Evolutionary conservation across 2,888 invertebrate species (phyloP).

Genomic region (Arge pagana): DNA sequence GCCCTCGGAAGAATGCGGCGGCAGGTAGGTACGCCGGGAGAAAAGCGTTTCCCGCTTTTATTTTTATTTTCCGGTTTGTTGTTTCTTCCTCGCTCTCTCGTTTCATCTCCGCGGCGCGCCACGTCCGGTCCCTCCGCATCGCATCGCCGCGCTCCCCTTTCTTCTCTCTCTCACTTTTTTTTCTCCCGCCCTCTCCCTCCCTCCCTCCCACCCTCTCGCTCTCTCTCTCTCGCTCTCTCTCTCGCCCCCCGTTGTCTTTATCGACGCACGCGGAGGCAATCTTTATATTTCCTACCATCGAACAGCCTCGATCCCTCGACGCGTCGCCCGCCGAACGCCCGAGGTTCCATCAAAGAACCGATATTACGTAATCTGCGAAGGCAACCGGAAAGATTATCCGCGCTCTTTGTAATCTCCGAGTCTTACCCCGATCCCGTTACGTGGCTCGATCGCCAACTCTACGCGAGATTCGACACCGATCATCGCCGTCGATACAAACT

Average conservation of each 20-base stretch:
- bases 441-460: slow-evolving; percentile 6
- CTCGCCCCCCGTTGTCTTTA: slow-evolving; percentile 23
- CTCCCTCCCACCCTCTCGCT: not conserved
- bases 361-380: slow-evolving; percentile 23
- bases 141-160: slow-evolving; percentile 15
- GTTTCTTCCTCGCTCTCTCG: too few species aligned
- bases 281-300: slow-evolving; percentile 20
- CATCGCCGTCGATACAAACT: not conserved
- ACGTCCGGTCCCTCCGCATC: too few species aligned
- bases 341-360: slow-evolving; percentile 16
- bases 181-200: not conserved
- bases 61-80: slow-evolving; percentile 17
- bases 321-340: not conserved
- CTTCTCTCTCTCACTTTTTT: too few species aligned
- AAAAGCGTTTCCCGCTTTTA: slow-evolving; percentile 5
- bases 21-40: too few species aligned
- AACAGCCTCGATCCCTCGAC: too few species aligned
- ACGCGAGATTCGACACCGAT: not conserved
- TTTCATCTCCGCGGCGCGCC: not conserved
- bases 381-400: slow-evolving; percentile 16
- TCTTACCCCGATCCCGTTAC: slow-evolving; percentile 13
- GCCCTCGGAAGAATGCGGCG: slow-evolving; percentile 26
- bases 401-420: slow-evolving; percentile 17
- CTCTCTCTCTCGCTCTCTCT: slow-evolving; percentile 10
- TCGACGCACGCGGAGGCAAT: slow-evolving; percentile 18